A percentile compares a stretch with the other conserved stretches of the same genome.
phyloP scores from a whole-genome alignment of 2,888 invertebrate genomes.

The Aricia artaxerxes region DNA sequence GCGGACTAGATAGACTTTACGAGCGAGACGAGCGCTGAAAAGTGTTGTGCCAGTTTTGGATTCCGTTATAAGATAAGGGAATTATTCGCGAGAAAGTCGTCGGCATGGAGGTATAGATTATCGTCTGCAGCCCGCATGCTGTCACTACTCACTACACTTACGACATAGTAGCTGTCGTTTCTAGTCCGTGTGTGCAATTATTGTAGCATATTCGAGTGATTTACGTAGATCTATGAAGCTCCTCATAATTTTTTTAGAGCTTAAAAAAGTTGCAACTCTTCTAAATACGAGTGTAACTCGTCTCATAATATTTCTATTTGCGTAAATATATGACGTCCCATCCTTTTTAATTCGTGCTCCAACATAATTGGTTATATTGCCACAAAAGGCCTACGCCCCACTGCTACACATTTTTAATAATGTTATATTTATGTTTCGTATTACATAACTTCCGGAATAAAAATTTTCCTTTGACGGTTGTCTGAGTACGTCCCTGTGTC shows the following conservation, averaged over 20 bases:
- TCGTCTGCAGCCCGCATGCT: conserved; percentile 57
- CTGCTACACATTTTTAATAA: conserved; percentile 36
- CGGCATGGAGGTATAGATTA: conserved; percentile 48
- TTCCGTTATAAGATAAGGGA: conserved; percentile 52
- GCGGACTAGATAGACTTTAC: conserved; percentile 19
- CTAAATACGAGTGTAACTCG: not conserved
- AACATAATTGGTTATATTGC: conserved; percentile 31
- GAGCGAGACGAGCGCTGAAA: not conserved
- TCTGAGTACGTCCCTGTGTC: conserved; percentile 65
- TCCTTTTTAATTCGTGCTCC: conserved; percentile 26
- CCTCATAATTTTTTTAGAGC: not conserved
- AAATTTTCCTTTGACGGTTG: conserved; percentile 45
- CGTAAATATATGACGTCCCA: not conserved
- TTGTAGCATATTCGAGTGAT: not conserved
- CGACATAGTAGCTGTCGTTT: conserved; percentile 44
- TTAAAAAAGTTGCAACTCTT: not conserved
- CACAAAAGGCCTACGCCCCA: conserved; percentile 30
- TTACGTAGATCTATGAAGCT: not conserved
- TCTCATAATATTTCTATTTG: not conserved
- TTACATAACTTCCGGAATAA: conserved; percentile 41
- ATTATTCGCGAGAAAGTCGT: conserved; percentile 65
- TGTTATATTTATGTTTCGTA: conserved; percentile 41
- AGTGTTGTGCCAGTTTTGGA: conserved; percentile 28
- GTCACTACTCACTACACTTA: conserved; percentile 43
- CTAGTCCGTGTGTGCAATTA: conserved; percentile 1